Conservation (phyloP, 2,113 vertebrate genomes). For the Erinaceus europaeus region DNA sequence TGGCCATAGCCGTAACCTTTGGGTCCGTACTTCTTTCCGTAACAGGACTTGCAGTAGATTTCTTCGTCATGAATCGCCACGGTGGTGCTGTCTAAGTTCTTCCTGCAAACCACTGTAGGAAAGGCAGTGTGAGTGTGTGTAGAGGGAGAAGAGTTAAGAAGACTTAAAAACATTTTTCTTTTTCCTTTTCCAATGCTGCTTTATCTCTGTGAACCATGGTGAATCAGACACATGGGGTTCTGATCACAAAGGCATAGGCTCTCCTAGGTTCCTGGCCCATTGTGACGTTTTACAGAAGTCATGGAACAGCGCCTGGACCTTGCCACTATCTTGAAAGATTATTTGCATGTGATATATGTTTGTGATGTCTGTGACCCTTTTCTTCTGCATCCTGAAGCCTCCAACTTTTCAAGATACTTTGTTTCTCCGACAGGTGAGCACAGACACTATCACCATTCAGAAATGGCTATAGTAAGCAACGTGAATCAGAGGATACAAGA, state of each 20-base stretch:
- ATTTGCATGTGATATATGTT: background rate
- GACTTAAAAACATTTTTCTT: too few relatives aligned
- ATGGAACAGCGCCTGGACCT: background rate
- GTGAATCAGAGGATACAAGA: background rate
- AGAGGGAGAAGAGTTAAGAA: too few relatives aligned
- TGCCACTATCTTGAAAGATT: background rate
- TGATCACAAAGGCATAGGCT: slow-evolving; percentile 26
- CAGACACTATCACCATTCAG: too few relatives aligned
- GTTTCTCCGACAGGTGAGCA: background rate
- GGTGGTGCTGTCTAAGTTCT: slow-evolving; percentile 94
- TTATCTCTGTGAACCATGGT: slow-evolving; percentile 16
- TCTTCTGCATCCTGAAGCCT: background rate
- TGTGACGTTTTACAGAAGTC: slow-evolving; percentile 25
- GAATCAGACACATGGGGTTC: background rate
- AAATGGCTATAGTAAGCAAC: background rate
- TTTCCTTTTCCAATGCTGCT: slow-evolving; percentile 42
- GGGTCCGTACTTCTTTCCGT: slow-evolving; percentile 94
- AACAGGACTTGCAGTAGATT: slow-evolving; percentile 96
- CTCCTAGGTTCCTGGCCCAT: background rate
- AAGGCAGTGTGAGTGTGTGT: too few relatives aligned
- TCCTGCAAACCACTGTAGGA: slow-evolving; percentile 92
- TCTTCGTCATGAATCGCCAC: slow-evolving; percentile 92
- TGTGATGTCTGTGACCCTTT: too few relatives aligned
- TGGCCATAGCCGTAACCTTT: slow-evolving; percentile 96
- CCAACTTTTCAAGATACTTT: background rate